Percentiles rank a stretch among this genome's conserved stretches.
These are phyloP conservation scores for Arion vulgaris DNA, from an alignment of 1,140 invertebrate species.

Conservation along the genomic window DNA sequence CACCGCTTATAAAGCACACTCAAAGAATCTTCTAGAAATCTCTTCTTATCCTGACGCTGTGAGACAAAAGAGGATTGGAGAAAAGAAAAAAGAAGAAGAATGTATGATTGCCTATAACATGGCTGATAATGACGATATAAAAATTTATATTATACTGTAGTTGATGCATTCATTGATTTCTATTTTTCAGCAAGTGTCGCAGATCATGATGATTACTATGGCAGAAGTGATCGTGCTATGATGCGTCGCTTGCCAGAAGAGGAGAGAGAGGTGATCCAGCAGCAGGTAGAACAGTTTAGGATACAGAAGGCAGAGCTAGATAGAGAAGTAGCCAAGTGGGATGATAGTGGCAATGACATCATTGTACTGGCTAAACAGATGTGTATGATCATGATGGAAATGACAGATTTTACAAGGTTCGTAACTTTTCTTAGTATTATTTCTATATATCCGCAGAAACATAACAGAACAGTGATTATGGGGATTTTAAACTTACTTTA, in stretches of 20 bases:
- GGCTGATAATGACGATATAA: no score
- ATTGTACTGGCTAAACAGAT: slow-evolving; percentile 99
- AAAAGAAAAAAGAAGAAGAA: no score
- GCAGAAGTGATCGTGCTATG: slow-evolving; percentile 67
- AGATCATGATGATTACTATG: slow-evolving; percentile 66
- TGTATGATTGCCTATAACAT: no score
- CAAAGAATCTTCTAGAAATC: no score
- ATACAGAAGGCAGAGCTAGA: slow-evolving; percentile 97
- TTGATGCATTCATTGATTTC: background rate
- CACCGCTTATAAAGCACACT: no score
- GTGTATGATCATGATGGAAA: slow-evolving; percentile 99
- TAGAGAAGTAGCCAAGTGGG: slow-evolving; percentile 99
- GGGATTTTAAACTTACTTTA: no score
- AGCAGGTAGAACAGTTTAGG: slow-evolving; percentile 80
- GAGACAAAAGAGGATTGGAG: no score
- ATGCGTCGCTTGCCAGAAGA: slow-evolving; percentile 99
- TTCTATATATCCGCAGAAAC: no score
- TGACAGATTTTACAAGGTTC: slow-evolving; percentile 99
- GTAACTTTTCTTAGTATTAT: background rate
- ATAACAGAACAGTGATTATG: no score
- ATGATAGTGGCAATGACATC: slow-evolving; percentile 99
- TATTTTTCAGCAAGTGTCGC: slow-evolving; percentile 60
- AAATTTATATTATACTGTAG: background rate
- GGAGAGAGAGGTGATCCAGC: slow-evolving; percentile 96
- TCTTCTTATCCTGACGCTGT: no score